Base-by-base conservation (phyloP, 2,888 invertebrate genomes). In the Drosophila aldrichi region DNA sequence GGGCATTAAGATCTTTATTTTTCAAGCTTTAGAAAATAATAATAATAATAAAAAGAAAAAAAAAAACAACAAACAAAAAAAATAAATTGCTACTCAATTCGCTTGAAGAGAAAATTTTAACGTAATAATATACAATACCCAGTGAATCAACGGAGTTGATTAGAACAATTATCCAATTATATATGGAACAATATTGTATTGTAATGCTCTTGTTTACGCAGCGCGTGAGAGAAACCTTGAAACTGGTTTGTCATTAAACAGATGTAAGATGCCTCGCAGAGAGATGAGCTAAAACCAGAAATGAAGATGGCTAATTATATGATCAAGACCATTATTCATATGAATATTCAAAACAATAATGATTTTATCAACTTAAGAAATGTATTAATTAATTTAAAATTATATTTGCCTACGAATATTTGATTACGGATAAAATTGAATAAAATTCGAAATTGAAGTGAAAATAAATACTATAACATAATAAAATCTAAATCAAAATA, bases 241-340 rank as follows among this genome's bases (percentile, higher is more conserved):
- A 83, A 83, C 82, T 77, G 86, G 82, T 88, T 83, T 65, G 32
- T 4, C 14, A 58, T 67, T 69, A 66, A 55, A 2, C 18, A 32
- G 74, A 63, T 54, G 68, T 34, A 51, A 68, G 64, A 65, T 38
- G 38, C n/a, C 57, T 58, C 36, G 62, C 73, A 9, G 32, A 57
- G 58, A 77, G 77, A 67, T 64, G 59, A 55, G 46, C 68, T 25
- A n/a, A 77, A 78, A 61, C 48, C 48, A 49, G 62, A 59, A 52
- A 41, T 20, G 38, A 34, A 22, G 16, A 20, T 41, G 22, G 16
- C 12, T 14, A 16, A 22, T 14, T 14, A 36, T 44, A 18, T 40
- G 46, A n/a, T 41, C 16, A 12, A 64, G 79, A 79, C 76, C 56
- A 20, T n/a, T 16, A n/a, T 38, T 18, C 10, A 18, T 18, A 18